Percentiles rank a stretch among this genome's conserved stretches.
These are phyloP conservation scores for Mnemiopsis leidyi DNA, from an alignment of 37 sponge, comb jelly and placozoan species.

Conservation along the genomic window DNA sequence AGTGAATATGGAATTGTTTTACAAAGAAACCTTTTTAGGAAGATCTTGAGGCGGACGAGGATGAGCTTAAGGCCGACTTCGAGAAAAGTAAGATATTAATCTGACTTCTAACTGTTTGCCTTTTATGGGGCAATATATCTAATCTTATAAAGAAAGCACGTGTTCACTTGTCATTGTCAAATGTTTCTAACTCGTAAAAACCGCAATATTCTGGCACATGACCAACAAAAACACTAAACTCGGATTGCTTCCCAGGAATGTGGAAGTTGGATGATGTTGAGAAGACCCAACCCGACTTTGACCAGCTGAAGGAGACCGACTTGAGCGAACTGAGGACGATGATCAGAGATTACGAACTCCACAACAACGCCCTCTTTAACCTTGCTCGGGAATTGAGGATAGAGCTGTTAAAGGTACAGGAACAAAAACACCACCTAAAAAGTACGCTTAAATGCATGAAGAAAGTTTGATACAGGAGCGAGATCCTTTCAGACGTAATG, in stretches of 20 bases:
- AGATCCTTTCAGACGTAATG: too few relatives aligned
- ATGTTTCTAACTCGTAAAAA: too few relatives aligned
- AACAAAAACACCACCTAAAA: neutral
- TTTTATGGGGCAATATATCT: too few relatives aligned
- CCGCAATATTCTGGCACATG: neutral
- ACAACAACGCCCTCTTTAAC: constrained; percentile 24
- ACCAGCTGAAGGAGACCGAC: neutral
- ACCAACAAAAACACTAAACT: neutral
- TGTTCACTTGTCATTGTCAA: neutral
- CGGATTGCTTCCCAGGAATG: neutral
- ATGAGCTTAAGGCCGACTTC: neutral
- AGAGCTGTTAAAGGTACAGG: constrained; percentile 50
- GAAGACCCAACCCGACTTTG: neutral
- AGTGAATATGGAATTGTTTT: neutral
- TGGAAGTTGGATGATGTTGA: neutral
- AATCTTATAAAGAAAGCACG: too few relatives aligned
- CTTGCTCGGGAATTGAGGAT: neutral
- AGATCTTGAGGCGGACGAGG: neutral
- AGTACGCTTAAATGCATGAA: constrained; percentile 38
- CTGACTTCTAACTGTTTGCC: too few relatives aligned
- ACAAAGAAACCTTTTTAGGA: neutral
- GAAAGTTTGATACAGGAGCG: neutral
- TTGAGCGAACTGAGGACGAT: neutral
- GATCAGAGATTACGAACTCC: constrained; percentile 13
- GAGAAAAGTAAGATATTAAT: neutral